These are phyloP conservation scores for Cotesia glomerata DNA, from an alignment of 1,140 invertebrate species.

Conservation along the genomic window DNA sequence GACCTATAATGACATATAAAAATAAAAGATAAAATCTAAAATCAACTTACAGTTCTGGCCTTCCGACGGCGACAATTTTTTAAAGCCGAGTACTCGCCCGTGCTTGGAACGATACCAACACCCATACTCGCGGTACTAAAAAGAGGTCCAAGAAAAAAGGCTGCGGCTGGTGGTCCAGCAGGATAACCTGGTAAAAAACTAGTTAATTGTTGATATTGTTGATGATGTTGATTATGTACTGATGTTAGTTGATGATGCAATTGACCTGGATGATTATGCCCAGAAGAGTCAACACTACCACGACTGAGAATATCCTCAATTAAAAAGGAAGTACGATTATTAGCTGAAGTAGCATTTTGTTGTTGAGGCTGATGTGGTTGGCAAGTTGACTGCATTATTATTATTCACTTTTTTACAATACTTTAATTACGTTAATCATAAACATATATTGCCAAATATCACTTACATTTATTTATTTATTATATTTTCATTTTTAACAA, in stretches of 20 bases:
- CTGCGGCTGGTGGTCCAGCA: conserved; percentile 59
- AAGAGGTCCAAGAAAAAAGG: conserved; percentile 60
- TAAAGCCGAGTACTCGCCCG: conserved; percentile 65
- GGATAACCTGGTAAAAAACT: conserved; percentile 62
- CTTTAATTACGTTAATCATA: background rate
- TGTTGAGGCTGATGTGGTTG: conserved; percentile 55
- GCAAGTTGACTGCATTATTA: conserved; percentile 57
- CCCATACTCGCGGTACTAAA: conserved; percentile 55
- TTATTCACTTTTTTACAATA: background rate
- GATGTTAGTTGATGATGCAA: conserved; percentile 43
- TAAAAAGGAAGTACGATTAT: conserved; percentile 71
- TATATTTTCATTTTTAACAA: too few species aligned
- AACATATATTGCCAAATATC: too few species aligned
- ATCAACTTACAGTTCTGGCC: conserved; percentile 80
- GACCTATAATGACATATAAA: too few species aligned
- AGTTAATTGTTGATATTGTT: conserved; percentile 62
- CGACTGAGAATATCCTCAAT: conserved; percentile 83
- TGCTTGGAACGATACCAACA: conserved; percentile 56
- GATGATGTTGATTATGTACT: conserved; percentile 47
- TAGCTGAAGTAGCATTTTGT: conserved; percentile 53
- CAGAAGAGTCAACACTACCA: conserved; percentile 58
- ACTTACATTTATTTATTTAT: too few species aligned
- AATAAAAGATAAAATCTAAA: background rate
- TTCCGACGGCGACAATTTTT: conserved; percentile 92
- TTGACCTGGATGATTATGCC: conserved; percentile 52